Evolutionary conservation across 2,113 vertebrate species (phyloP), one percentile per base, ranked within the genome.

Genomic region (Pycnonotus jocosus): DNA sequence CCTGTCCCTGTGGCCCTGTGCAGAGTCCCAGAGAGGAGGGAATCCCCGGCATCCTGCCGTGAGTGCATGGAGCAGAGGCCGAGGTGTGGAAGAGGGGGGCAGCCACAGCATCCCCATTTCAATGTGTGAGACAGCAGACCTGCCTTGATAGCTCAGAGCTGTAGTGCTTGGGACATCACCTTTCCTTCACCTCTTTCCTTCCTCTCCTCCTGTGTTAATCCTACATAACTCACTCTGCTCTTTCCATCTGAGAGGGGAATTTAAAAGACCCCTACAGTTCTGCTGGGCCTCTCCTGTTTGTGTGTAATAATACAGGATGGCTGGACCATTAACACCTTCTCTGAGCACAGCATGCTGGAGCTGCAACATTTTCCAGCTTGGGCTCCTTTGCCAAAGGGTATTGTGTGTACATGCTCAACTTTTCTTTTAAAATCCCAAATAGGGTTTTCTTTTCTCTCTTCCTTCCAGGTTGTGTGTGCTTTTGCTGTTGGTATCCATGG

Each of bases 321-420:
- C 85, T 81, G 72, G 82, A 95, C 93, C 72, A 84, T 96, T 96
- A 96, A 96, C 96, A 96, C 95, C 93, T 96, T 93, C 87, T 93
- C 82, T 61, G 42, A 96, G 88, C 92, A 92, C 95, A 94, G 93
- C 92, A 76, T 88, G 80, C 37, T 95, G 73, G 90, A 88, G 72
- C 81, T 95, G 85, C 93, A 95, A 54, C 42, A 65, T 89, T 93
- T 93, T 82, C 93, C 40, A 38, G 77, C 81, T 73, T 77, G 51
- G 62, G 28, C 71, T 96, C 58, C 47, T 88, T 93, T 94, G 92
- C 94, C 94, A 96, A 83, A 94, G 62, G 42, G 50, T 94, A 74
- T 95, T 95, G 82, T 93, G 81, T 81, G 48, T 87, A 31, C n/a
- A 7, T 11, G 44, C 51, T 95, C 69, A 76, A 35, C 53, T 93